These are phyloP conservation scores for Drosophila ustulata DNA, from an alignment of 2,888 invertebrate species.

Conservation along the genomic window DNA sequence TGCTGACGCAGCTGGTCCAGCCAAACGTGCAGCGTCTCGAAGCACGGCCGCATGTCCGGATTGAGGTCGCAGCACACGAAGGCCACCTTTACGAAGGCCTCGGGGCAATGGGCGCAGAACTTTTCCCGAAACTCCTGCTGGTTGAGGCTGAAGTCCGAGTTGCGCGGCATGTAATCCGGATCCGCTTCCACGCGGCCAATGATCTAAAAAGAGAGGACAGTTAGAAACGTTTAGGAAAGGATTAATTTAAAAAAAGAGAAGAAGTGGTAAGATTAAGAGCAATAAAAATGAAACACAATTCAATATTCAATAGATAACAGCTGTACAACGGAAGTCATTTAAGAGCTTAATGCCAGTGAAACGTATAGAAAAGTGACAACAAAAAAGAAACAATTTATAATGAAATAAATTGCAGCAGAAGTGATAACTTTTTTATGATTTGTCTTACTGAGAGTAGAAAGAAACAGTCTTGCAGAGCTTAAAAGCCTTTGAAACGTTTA, in stretches of 20 bases:
- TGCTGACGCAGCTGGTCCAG: constrained; percentile 92
- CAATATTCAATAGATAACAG: too few species aligned
- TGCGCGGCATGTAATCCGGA: constrained; percentile 96
- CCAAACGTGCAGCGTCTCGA: constrained; percentile 96
- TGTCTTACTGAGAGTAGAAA: not conserved
- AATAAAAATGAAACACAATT: too few species aligned
- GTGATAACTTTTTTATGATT: too few species aligned
- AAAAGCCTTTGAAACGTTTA: not conserved
- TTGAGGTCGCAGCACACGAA: constrained; percentile 96
- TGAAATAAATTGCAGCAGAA: not conserved
- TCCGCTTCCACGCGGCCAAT: constrained; percentile 98
- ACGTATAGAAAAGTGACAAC: not conserved
- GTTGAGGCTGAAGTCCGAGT: constrained; percentile 96
- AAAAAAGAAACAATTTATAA: not conserved
- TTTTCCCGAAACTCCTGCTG: constrained; percentile 93
- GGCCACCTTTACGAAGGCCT: constrained; percentile 94
- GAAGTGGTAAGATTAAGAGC: too few species aligned
- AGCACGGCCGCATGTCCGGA: constrained; percentile 95
- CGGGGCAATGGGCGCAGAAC: constrained; percentile 93
- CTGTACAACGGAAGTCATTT: too few species aligned
- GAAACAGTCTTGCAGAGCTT: too few species aligned
- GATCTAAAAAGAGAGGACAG: constrained; percentile 86
- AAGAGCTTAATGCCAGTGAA: not conserved
- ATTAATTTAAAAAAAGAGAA: too few species aligned
- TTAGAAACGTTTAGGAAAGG: too few species aligned